Evolutionary conservation across 2,797 vertebrate species (phyloP).

Genomic region (Masticophis lateralis): DNA sequence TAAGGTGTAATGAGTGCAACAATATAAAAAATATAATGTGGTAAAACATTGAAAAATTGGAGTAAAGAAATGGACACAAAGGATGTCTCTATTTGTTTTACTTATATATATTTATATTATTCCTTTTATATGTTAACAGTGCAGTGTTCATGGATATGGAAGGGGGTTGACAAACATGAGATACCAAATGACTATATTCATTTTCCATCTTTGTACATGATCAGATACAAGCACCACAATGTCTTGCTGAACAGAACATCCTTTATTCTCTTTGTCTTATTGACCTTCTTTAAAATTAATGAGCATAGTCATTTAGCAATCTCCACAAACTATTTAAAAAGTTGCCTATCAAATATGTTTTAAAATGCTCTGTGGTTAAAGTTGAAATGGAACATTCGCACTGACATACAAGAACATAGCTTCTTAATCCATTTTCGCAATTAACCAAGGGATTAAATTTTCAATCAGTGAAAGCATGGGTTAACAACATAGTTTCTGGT

Average conservation of each 20-base stretch:
- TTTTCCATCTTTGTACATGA: background rate
- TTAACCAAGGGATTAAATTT: background rate
- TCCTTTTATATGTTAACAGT: constrained; percentile 1
- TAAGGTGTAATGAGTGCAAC: background rate
- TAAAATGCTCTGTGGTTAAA: background rate
- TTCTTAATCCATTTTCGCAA: background rate
- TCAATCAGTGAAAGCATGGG: background rate
- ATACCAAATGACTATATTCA: constrained; percentile 26
- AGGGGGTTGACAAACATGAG: constrained; percentile 18
- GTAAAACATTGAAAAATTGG: background rate
- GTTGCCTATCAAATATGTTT: background rate
- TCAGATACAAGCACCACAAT: constrained; percentile 27
- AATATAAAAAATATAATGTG: background rate
- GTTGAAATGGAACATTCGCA: background rate
- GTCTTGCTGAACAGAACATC: constrained; percentile 1
- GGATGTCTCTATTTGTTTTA: constrained; percentile 10
- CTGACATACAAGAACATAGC: background rate
- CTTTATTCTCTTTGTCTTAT: background rate
- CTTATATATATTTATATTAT: background rate
- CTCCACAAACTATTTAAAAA: background rate
- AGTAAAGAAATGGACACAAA: background rate
- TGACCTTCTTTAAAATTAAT: constrained; percentile 15
- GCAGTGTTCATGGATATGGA: background rate
- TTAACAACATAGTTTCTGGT: background rate
- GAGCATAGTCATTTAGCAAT: background rate